A percentile compares a stretch with the other conserved stretches of the same genome.
These are phyloP conservation scores for Gasterosteus aculeatus DNA, from an alignment of 2,113 vertebrate species.

Conservation along the genomic window DNA sequence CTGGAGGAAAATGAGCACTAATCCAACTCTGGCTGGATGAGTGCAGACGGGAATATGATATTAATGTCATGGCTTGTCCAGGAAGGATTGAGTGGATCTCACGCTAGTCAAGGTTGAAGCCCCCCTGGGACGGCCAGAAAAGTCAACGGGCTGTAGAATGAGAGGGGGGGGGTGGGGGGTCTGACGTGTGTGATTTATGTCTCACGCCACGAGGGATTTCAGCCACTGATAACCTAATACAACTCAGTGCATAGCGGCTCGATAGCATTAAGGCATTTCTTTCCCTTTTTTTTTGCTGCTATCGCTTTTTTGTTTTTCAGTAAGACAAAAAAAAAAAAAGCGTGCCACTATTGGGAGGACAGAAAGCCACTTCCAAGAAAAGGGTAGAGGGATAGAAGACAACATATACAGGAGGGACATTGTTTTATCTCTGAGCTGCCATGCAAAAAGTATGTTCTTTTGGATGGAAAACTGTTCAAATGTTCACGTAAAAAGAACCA, in stretches of 20 bases:
- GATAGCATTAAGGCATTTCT: slow-evolving; percentile 76
- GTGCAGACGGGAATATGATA: slow-evolving; percentile 41
- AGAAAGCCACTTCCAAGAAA: slow-evolving; percentile 38
- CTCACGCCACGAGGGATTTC: slow-evolving; percentile 74
- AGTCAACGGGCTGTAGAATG: slow-evolving; percentile 57
- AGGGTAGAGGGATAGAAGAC: slow-evolving; percentile 11
- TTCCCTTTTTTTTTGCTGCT: slow-evolving; percentile 41
- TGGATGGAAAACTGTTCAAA: slow-evolving; percentile 24
- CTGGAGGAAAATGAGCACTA: not conserved
- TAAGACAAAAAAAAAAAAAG: slow-evolving; percentile 50
- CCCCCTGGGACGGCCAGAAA: slow-evolving; percentile 54
- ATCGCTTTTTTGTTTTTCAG: slow-evolving; percentile 65
- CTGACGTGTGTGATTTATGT: slow-evolving; percentile 80
- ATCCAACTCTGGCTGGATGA: slow-evolving; percentile 21
- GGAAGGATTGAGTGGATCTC: slow-evolving; percentile 38
- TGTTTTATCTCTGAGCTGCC: slow-evolving; percentile 20
- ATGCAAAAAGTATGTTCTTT: slow-evolving; percentile 24
- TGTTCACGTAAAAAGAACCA: slow-evolving; percentile 31
- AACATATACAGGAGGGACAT: slow-evolving; percentile 3
- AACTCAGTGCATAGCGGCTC: slow-evolving; percentile 77
- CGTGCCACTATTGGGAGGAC: slow-evolving; percentile 46
- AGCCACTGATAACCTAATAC: slow-evolving; percentile 80
- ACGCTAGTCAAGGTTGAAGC: slow-evolving; percentile 58
- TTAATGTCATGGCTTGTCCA: slow-evolving; percentile 46
- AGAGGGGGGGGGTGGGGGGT: slow-evolving; percentile 27